phyloP scores from a whole-genome alignment of 2,888 invertebrate species.

The Glaucopsyche alexis region DNA sequence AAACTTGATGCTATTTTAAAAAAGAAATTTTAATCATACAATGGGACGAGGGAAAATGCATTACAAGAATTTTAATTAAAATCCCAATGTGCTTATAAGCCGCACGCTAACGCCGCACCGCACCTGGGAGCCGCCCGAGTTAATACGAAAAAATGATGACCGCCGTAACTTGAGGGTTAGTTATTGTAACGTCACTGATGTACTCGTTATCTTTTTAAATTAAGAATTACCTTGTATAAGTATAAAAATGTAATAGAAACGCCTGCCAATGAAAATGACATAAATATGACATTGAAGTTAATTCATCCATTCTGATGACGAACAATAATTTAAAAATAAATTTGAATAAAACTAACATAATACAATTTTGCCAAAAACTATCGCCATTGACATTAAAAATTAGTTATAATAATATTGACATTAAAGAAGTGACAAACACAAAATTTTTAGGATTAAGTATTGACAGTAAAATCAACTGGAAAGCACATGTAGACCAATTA shows the following conservation, averaged over 20 bases:
- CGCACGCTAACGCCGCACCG: constrained; percentile 57
- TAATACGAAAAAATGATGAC: constrained; percentile 49
- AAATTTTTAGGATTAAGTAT: too few relatives aligned
- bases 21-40: constrained; percentile 29
- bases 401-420: too few relatives aligned
- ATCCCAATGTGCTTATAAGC: constrained; percentile 65
- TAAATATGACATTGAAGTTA: too few relatives aligned
- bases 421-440: too few relatives aligned
- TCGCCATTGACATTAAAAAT: too few relatives aligned
- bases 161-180: constrained; percentile 41
- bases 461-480: too few relatives aligned
- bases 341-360: too few relatives aligned
- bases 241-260: not conserved
- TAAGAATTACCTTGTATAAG: not conserved
- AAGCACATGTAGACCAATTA: too few relatives aligned
- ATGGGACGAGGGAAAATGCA: constrained; percentile 39
- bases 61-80: constrained; percentile 72
- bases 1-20: constrained; percentile 9
- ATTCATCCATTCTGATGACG: too few relatives aligned
- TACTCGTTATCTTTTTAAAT: constrained; percentile 23
- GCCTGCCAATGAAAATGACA: not conserved
- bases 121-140: constrained; percentile 60
- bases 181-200: constrained; percentile 38
- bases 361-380: too few relatives aligned
- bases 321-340: too few relatives aligned